phyloP scores from a whole-genome alignment of 2,888 invertebrate genomes.

The Chaitophorus viminalis region DNA sequence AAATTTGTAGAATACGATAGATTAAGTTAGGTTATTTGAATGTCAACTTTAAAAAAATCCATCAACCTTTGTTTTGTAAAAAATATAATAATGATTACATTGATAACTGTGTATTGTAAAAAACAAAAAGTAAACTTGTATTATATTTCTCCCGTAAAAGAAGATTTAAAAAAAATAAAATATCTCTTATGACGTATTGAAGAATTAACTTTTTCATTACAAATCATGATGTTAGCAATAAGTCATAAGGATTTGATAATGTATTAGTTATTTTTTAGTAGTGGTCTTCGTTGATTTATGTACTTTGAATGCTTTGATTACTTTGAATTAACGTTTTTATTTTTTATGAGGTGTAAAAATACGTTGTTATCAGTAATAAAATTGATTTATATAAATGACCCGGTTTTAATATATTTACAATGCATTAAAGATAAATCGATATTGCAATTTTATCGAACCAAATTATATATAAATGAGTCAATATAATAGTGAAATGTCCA shows the following conservation, averaged over 20 bases:
- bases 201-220: neutral
- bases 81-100: too few species aligned
- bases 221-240: slow-evolving; percentile 11
- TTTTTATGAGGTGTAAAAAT: slow-evolving; percentile 31
- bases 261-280: slow-evolving; percentile 15
- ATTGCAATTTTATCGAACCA: neutral
- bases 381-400: neutral
- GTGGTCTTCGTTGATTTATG: neutral
- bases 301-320: neutral
- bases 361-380: neutral
- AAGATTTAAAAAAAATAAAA: neutral
- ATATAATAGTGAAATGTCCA: neutral
- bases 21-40: too few species aligned
- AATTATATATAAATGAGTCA: neutral
- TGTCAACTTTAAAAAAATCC: too few species aligned
- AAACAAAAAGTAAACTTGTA: too few species aligned
- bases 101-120: too few species aligned
- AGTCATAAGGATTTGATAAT: neutral
- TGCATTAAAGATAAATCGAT: neutral
- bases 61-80: too few species aligned
- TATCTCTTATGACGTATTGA: neutral
- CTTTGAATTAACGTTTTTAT: neutral
- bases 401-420: neutral
- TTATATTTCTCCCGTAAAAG: too few species aligned
- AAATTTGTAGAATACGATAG: too few species aligned